phyloP scores from a whole-genome alignment of 2,888 invertebrate genomes.

The Seladonia tumulorum region DNA sequence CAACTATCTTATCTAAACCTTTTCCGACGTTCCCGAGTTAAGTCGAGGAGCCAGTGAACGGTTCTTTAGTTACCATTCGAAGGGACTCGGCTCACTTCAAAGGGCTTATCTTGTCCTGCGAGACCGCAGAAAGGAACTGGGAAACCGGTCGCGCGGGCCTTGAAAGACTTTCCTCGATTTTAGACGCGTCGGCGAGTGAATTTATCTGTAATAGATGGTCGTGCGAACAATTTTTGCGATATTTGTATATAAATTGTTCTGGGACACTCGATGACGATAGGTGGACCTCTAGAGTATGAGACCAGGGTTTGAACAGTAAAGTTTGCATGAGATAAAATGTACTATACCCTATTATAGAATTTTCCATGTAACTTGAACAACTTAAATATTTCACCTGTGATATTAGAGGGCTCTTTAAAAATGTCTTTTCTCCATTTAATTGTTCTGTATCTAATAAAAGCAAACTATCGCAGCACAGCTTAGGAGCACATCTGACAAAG shows the following conservation, averaged over 20 bases:
- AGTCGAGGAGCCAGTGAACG: neutral
- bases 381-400: no score
- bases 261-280: neutral
- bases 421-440: neutral
- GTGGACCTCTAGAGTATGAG: no score
- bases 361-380: no score
- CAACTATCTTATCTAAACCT: neutral
- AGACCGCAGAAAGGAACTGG: neutral
- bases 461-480: neutral
- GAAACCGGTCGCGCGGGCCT: no score
- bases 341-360: no score
- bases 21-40: neutral
- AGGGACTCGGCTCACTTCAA: conserved; percentile 2
- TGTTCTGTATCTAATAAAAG: neutral
- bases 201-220: neutral
- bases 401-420: no score
- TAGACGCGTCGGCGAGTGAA: neutral
- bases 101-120: conserved; percentile 11
- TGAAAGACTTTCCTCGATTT: neutral
- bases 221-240: neutral
- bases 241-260: neutral
- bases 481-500: neutral
- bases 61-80: conserved; percentile 11
- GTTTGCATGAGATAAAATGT: no score
- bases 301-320: no score